Evolutionary conservation across 2,888 invertebrate species (phyloP).

Genomic region (Mythimna impura): DNA sequence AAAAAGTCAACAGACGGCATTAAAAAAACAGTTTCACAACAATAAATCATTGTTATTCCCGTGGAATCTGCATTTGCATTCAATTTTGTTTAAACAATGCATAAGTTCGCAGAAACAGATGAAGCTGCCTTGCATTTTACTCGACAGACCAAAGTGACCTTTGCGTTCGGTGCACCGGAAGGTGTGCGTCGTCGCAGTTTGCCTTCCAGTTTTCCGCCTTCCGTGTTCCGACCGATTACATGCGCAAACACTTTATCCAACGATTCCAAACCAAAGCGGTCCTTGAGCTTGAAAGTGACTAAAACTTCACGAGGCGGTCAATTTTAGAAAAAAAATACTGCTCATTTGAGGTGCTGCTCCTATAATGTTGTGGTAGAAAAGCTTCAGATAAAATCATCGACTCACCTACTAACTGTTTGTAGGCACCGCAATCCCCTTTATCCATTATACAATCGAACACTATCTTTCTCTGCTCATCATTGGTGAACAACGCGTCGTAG

Average conservation of each 20-base stretch:
- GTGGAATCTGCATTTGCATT: not conserved
- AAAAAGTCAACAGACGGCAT: no score
- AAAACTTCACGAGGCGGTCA: not conserved
- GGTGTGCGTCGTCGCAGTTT: not conserved
- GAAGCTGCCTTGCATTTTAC: not conserved
- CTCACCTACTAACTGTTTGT: conserved; percentile 41
- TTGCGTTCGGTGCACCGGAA: not conserved
- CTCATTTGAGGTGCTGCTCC: not conserved
- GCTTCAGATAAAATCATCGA: not conserved
- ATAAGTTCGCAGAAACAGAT: not conserved
- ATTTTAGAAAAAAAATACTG: not conserved
- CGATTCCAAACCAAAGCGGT: not conserved
- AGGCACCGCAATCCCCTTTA: conserved; percentile 33
- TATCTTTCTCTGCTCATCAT: conserved; percentile 64
- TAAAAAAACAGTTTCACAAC: no score
- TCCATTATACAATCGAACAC: conserved; percentile 72
- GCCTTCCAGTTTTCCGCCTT: not conserved
- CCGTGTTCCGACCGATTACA: not conserved
- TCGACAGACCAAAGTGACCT: not conserved
- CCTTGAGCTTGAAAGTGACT: not conserved
- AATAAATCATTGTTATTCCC: not conserved
- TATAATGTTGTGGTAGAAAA: no score
- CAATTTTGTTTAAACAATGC: not conserved
- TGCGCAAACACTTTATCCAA: not conserved
- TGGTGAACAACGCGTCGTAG: conserved; percentile 62